Evolutionary conservation across 2,113 vertebrate species (phyloP).

Genomic region (Tretioscincus oriximinensis): DNA sequence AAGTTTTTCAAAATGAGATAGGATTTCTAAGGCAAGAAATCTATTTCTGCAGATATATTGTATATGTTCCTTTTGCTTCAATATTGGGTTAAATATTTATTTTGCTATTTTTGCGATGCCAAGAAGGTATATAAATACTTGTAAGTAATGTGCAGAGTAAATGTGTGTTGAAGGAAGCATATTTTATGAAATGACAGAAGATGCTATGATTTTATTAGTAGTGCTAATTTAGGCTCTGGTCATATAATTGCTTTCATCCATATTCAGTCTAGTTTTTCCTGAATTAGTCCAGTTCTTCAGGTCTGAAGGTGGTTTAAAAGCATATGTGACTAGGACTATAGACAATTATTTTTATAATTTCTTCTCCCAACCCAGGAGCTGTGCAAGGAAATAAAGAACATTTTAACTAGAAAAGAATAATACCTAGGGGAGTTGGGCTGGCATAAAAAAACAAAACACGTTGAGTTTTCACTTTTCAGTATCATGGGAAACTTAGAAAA

Average conservation of each 20-base stretch:
- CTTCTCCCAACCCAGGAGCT: conserved; percentile 1
- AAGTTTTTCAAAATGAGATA: background rate
- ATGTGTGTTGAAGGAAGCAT: background rate
- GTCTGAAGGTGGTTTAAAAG: too few relatives aligned
- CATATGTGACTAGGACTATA: too few relatives aligned
- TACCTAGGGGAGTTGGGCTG: background rate
- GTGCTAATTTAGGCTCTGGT: too few relatives aligned
- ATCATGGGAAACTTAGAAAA: background rate
- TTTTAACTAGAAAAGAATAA: background rate
- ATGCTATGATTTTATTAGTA: background rate
- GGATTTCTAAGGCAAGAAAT: background rate
- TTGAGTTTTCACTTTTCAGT: background rate
- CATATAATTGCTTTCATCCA: too few relatives aligned
- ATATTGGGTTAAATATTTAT: background rate
- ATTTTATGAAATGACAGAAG: background rate
- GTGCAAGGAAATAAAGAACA: conserved; percentile 23
- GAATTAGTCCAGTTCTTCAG: too few relatives aligned
- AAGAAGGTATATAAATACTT: conserved; percentile 6
- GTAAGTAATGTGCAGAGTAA: conserved; percentile 31
- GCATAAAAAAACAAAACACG: background rate
- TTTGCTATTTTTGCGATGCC: conserved; percentile 41
- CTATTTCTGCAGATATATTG: background rate
- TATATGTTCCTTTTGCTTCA: background rate
- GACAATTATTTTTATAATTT: background rate
- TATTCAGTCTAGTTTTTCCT: too few relatives aligned